Percentiles rank a stretch among this genome's conserved stretches.
Conservation (phyloP, 2,888 invertebrate species). For the Notocelia uddmanniana region DNA sequence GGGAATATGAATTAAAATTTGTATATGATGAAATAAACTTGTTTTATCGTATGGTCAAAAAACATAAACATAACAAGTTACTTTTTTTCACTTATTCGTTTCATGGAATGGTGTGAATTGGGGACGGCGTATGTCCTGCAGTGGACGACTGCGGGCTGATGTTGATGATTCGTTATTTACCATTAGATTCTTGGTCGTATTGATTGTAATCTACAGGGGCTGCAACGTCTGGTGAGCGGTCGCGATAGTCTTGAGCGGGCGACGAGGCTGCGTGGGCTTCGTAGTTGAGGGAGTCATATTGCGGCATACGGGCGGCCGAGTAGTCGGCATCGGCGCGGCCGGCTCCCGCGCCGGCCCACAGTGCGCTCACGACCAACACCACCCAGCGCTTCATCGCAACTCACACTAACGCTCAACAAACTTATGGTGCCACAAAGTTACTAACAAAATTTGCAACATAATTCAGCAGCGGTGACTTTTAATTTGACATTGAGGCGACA, state of each 20-base stretch:
- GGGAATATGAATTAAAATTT: neutral
- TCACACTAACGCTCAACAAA: slow-evolving; percentile 12
- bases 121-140: too few species aligned
- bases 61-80: too few species aligned
- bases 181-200: slow-evolving; percentile 63
- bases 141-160: too few species aligned
- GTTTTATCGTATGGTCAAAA: too few species aligned
- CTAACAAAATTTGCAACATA: slow-evolving; percentile 54
- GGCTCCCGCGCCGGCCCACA: slow-evolving; percentile 51
- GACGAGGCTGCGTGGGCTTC: slow-evolving; percentile 51
- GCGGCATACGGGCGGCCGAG: slow-evolving; percentile 69
- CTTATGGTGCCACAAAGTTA: slow-evolving; percentile 46
- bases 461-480: slow-evolving; percentile 64
- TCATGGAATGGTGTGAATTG: too few species aligned
- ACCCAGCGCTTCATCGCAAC: slow-evolving; percentile 51
- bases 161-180: too few species aligned
- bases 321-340: slow-evolving; percentile 65
- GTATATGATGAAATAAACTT: too few species aligned
- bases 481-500: slow-evolving; percentile 71
- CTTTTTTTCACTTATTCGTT: too few species aligned
- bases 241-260: slow-evolving; percentile 63
- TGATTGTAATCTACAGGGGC: slow-evolving; percentile 68
- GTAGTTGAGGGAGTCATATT: slow-evolving; percentile 65
- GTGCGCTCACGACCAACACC: slow-evolving; percentile 56
- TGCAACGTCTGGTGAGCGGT: slow-evolving; percentile 64